A percentile compares a stretch with the other conserved stretches of the same genome.
These are phyloP conservation scores for Ptychoptera contaminata DNA, from an alignment of 2,888 invertebrate species.

Conservation along the genomic window DNA sequence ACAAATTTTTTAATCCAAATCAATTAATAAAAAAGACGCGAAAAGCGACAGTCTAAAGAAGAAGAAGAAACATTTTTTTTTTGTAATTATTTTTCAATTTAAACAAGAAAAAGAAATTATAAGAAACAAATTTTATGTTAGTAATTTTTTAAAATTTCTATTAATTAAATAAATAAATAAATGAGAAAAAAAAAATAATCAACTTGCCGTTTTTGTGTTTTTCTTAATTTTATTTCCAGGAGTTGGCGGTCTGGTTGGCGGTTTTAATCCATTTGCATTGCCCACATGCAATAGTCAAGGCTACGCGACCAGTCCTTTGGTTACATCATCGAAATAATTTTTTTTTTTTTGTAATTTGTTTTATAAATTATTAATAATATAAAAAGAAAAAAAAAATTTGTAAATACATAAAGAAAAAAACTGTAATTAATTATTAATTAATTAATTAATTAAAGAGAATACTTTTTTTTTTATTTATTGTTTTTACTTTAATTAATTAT, in stretches of 20 bases:
- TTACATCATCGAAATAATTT: constrained; percentile 60
- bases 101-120: too few relatives aligned
- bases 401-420: too few relatives aligned
- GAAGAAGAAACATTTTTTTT: not conserved
- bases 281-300: constrained; percentile 74
- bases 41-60: not conserved
- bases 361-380: too few relatives aligned
- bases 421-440: too few relatives aligned
- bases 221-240: constrained; percentile 21
- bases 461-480: too few relatives aligned
- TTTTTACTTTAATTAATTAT: too few relatives aligned
- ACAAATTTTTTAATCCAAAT: not conserved
- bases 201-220: constrained; percentile 4
- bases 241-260: constrained; percentile 74
- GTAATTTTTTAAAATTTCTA: constrained; percentile 1
- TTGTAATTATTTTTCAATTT: too few relatives aligned
- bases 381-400: too few relatives aligned
- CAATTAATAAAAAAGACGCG: not conserved
- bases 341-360: constrained; percentile 8
- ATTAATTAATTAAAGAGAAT: too few relatives aligned
- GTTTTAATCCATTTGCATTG: constrained; percentile 86
- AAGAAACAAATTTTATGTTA: constrained; percentile 1
- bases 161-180: constrained; percentile 5
- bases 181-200: constrained; percentile 2
- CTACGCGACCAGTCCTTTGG: constrained; percentile 64